Evolutionary conservation across 2,797 vertebrate genomes (phyloP).

Genomic region (Urophycis tenuis): DNA sequence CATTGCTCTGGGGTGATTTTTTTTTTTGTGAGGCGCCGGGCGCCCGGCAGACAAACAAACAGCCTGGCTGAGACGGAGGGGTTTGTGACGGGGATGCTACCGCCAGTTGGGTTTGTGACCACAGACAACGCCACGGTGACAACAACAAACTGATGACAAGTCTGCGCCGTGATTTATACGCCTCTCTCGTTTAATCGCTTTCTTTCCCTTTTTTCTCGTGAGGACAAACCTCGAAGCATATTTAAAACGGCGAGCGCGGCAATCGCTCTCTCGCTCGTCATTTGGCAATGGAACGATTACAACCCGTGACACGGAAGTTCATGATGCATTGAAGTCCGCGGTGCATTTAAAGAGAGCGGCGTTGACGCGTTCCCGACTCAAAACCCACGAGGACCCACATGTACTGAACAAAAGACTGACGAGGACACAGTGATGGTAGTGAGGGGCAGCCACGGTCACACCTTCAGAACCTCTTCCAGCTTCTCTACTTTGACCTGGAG

Average conservation of each 20-base stretch:
- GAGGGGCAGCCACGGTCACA: no score
- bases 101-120: slow-evolving; percentile 56
- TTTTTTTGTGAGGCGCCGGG: no score
- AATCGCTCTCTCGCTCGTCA: background rate
- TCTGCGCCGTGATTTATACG: slow-evolving; percentile 23
- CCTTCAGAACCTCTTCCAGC: slow-evolving; percentile 90
- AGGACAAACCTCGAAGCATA: background rate
- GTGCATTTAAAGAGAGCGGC: background rate
- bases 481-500: slow-evolving; percentile 88
- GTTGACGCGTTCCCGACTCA: background rate
- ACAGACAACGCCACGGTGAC: slow-evolving; percentile 46
- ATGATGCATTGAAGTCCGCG: background rate
- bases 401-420: background rate
- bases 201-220: background rate
- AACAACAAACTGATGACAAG: slow-evolving; percentile 34
- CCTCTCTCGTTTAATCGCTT: slow-evolving; percentile 19
- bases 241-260: background rate
- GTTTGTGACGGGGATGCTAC: slow-evolving; percentile 57
- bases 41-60: slow-evolving; percentile 64
- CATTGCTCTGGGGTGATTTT: slow-evolving; percentile 60
- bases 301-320: background rate
- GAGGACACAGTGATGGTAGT: background rate
- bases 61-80: slow-evolving; percentile 55
- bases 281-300: background rate
- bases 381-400: no score